A percentile compares a stretch with the other conserved stretches of the same genome.
Evolutionary conservation across 2,113 vertebrate genomes (phyloP).

Genomic region (Edolisoma coerulescens): DNA sequence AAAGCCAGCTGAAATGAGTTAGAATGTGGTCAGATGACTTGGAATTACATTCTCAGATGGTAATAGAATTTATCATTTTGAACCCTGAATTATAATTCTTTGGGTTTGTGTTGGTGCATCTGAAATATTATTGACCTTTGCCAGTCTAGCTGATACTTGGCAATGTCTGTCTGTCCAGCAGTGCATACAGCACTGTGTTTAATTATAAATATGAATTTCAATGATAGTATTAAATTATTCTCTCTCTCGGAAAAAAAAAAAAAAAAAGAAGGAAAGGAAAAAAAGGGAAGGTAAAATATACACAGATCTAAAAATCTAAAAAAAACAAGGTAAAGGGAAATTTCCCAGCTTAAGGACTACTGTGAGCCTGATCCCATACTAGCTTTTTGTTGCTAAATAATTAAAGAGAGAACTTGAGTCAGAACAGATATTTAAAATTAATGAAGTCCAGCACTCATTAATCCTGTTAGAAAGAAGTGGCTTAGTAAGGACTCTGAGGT

Average conservation of each 20-base stretch:
- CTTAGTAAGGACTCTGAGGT: background rate
- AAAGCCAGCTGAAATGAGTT: background rate
- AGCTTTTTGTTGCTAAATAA: background rate
- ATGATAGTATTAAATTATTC: background rate
- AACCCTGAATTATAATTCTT: background rate
- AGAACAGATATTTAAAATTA: slow-evolving; percentile 20
- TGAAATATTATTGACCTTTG: background rate
- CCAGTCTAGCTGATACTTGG: background rate
- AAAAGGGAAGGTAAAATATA: background rate
- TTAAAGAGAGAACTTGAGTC: background rate
- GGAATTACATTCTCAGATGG: background rate
- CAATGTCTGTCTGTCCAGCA: background rate
- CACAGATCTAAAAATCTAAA: background rate
- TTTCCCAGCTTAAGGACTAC: background rate
- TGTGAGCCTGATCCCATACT: background rate
- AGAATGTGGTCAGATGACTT: background rate
- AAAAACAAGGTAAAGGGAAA: background rate
- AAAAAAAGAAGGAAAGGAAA: accelerated
- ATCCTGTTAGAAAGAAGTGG: background rate
- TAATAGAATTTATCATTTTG: background rate
- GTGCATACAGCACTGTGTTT: background rate
- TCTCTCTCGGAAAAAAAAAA: no score
- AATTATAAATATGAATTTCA: background rate
- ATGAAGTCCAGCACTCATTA: slow-evolving; percentile 16
- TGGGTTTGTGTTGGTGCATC: background rate